These are phyloP conservation scores for Zaprionus kolodkinae DNA, from an alignment of 1,140 invertebrate genomes.

Conservation along the genomic window DNA sequence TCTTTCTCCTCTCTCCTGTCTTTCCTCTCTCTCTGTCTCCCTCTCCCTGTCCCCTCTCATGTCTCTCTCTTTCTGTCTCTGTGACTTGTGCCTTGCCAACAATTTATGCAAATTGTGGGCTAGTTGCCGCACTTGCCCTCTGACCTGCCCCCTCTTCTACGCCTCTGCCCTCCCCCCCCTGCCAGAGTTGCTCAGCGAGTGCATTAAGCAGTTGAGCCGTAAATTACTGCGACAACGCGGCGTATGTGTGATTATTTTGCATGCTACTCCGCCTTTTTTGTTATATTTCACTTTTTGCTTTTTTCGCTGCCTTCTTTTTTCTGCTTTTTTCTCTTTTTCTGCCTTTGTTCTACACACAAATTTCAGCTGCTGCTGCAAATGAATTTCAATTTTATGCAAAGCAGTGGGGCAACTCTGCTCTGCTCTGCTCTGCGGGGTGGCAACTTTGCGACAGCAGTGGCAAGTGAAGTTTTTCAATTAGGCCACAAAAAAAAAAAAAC, in stretches of 20 bases:
- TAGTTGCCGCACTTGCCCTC: slow-evolving; percentile 4
- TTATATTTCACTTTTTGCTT: not conserved
- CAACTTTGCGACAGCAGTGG: slow-evolving; percentile 1
- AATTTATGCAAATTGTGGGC: slow-evolving; percentile 70
- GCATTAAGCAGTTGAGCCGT: slow-evolving; percentile 58
- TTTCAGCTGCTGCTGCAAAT: slow-evolving; percentile 51
- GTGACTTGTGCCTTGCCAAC: slow-evolving; percentile 31
- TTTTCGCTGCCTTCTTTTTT: slow-evolving; percentile 4
- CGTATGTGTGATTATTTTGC: slow-evolving; percentile 55
- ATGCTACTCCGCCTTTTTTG: not conserved
- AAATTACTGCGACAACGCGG: slow-evolving; percentile 46
- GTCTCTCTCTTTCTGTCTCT: no score
- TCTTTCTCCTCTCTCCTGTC: no score
- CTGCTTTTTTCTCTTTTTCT: slow-evolving; percentile 10
- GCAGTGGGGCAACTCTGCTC: slow-evolving; percentile 11
- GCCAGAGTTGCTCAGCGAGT: slow-evolving; percentile 14
- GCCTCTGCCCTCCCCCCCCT: not conserved
- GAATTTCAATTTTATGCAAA: slow-evolving; percentile 67
- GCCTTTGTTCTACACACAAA: slow-evolving; percentile 8
- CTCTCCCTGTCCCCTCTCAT: no score
- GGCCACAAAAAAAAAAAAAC: slow-evolving; percentile 10
- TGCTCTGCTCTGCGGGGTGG: not conserved
- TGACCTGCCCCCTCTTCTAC: not conserved
- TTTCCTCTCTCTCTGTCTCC: no score
- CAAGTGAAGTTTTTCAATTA: slow-evolving; percentile 68